Conservation (phyloP, 1,140 invertebrate genomes). For the Tetramorium alpestre region DNA sequence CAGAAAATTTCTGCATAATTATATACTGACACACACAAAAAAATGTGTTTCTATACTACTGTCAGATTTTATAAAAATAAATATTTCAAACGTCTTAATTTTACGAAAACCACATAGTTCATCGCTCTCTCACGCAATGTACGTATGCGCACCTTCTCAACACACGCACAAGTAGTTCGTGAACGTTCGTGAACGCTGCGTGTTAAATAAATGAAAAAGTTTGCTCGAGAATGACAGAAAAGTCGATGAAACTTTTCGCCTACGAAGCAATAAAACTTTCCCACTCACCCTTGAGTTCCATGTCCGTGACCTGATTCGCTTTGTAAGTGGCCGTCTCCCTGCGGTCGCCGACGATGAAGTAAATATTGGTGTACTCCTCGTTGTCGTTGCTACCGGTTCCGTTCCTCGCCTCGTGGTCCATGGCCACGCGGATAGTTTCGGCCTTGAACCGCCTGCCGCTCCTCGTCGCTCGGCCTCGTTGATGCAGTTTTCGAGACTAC, state of each 20-base stretch:
- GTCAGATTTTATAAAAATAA: background rate
- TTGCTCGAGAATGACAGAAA: background rate
- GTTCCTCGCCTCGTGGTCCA: slow-evolving; percentile 83
- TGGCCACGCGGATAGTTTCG: slow-evolving; percentile 79
- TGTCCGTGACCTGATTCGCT: slow-evolving; percentile 83
- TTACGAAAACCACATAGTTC: background rate
- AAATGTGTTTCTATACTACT: background rate
- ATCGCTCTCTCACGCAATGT: background rate
- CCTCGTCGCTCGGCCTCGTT: slow-evolving; percentile 68
- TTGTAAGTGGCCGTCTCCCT: slow-evolving; percentile 85
- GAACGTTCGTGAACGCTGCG: background rate
- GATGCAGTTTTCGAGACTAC: slow-evolving; percentile 63
- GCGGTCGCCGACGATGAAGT: slow-evolving; percentile 86
- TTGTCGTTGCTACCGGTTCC: slow-evolving; percentile 78
- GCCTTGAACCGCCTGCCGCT: slow-evolving; percentile 72
- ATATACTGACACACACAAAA: no score
- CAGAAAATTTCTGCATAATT: background rate
- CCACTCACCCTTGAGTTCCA: slow-evolving; percentile 82
- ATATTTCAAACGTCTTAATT: background rate
- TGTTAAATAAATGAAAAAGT: slow-evolving; percentile 8
- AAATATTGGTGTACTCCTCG: slow-evolving; percentile 82
- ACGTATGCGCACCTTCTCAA: background rate
- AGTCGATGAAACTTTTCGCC: background rate
- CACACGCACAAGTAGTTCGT: background rate
- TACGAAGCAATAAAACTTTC: background rate